Evolutionary conservation across 2,113 vertebrate species (phyloP), one percentile per base, ranked within the genome.

Genomic region (Anoplopoma fimbria): DNA sequence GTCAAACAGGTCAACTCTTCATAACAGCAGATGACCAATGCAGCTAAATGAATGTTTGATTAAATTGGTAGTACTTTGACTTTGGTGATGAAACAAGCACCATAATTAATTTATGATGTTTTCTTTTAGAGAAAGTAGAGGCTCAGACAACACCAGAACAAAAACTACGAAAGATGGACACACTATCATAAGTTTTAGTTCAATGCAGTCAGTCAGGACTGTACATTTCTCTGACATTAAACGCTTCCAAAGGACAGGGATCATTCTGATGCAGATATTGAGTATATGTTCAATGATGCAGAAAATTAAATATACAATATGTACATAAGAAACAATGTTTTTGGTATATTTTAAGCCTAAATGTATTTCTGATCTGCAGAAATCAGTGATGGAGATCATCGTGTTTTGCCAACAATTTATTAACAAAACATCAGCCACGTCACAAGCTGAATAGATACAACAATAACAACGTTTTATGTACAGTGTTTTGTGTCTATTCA

Each of bases 371-470:
- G 17, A 67, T 81, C 75, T 76, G 42, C 27, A 42, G 49, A 55
- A 51, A 69, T 29, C 7, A 40, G 13, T 63, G 57, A 74, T 38
- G 14, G 25, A 68, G 29, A 36, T 70, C 19, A 40, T 72, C 0
- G 1, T 75, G 38, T 75, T 71, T 79, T 81, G 53, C 58, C 71
- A 87, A 85, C 33, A 78, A 31, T 89, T 88, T 89, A 85, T 83
- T 91, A 40, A 72, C n/a, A 64, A 67, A 75, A 75, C 76, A 78
- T 71, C 31, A 79, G n/a, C 8, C 27, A 77, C 36, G 51, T 42
- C 47, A 71, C 27, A 53, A 67, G 55, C 69, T 73, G 68, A 38
- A 75, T 1, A 40, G 7, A 73, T 71, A n/a, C 36, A 57, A 49
- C 29, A 60, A 55, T 45, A 51, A 42, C 15, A 73, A 61, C 68